These are phyloP conservation scores for Mythimna lalbum DNA, from an alignment of 2,888 invertebrate species.

Conservation along the genomic window DNA sequence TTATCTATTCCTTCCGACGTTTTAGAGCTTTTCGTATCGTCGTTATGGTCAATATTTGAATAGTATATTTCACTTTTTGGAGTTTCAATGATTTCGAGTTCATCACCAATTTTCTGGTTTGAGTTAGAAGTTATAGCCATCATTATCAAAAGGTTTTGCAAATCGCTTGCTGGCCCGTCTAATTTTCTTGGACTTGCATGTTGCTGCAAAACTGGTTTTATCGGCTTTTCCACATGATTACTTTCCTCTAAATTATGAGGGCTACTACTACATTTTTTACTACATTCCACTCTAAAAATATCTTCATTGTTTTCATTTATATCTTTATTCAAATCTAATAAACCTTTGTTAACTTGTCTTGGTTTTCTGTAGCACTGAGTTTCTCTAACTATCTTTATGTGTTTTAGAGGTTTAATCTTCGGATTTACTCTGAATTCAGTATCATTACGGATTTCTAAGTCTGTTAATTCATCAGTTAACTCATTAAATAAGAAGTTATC, in stretches of 20 bases:
- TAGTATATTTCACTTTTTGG: slow-evolving; percentile 22
- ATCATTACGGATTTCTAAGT: slow-evolving; percentile 75
- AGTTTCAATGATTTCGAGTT: slow-evolving; percentile 25
- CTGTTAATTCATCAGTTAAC: slow-evolving; percentile 67
- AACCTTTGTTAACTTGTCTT: slow-evolving; percentile 42
- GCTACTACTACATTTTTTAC: slow-evolving; percentile 29
- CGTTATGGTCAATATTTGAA: slow-evolving; percentile 17
- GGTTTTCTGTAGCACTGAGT: slow-evolving; percentile 53
- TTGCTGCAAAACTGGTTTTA: slow-evolving; percentile 31
- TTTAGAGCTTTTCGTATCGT: slow-evolving; percentile 19
- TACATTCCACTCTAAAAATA: slow-evolving; percentile 69
- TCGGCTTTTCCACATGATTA: slow-evolving; percentile 29
- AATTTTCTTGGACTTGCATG: slow-evolving; percentile 29
- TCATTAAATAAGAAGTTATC: slow-evolving; percentile 68
- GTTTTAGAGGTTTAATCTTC: slow-evolving; percentile 65
- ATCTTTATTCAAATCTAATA: slow-evolving; percentile 59
- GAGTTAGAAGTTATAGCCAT: slow-evolving; percentile 78
- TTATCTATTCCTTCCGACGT: slow-evolving; percentile 62
- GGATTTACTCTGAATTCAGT: slow-evolving; percentile 75
- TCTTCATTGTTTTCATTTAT: slow-evolving; percentile 63
- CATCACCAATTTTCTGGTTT: slow-evolving; percentile 55
- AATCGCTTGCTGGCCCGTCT: slow-evolving; percentile 69
- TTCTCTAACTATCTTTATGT: slow-evolving; percentile 40
- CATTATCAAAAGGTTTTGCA: slow-evolving; percentile 82
- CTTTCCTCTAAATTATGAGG: slow-evolving; percentile 38